phyloP scores from a whole-genome alignment of 2,113 vertebrate genomes.

The Todiramphus chloris region DNA sequence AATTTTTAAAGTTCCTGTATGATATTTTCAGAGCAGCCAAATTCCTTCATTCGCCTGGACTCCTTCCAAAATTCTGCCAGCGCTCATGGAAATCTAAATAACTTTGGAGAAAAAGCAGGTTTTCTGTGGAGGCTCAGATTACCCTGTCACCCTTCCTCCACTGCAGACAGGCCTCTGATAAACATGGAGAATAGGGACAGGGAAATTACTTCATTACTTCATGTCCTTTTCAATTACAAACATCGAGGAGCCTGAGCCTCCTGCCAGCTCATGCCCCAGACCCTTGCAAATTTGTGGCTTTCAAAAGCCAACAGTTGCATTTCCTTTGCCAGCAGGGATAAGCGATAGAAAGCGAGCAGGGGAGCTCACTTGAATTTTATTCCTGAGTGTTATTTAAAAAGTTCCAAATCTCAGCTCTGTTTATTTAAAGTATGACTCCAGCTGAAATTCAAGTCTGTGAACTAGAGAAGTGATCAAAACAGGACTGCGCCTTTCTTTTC shows the following conservation, averaged over 20 bases:
- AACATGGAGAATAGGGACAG: conserved; percentile 78
- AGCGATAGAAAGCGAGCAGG: neutral
- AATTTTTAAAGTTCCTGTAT: conserved; percentile 75
- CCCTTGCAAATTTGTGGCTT: conserved; percentile 62
- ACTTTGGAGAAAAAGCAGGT: conserved; percentile 81
- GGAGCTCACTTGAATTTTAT: neutral
- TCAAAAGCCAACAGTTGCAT: conserved; percentile 67
- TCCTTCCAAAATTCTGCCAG: conserved; percentile 77
- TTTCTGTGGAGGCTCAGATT: conserved; percentile 76
- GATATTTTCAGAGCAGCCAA: conserved; percentile 76
- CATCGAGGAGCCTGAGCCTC: conserved; percentile 62
- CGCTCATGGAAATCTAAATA: conserved; percentile 81
- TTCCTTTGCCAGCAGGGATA: conserved; percentile 55
- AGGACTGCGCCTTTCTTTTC: neutral
- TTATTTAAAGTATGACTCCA: conserved; percentile 44
- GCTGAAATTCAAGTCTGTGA: conserved; percentile 30
- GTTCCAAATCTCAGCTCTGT: conserved; percentile 34
- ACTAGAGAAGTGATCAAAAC: conserved; percentile 34
- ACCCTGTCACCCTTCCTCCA: conserved; percentile 75
- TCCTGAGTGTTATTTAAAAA: conserved; percentile 45
- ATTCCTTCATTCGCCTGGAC: conserved; percentile 73
- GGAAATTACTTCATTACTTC: conserved; percentile 85
- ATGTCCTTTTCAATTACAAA: conserved; percentile 80
- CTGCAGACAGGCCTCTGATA: conserved; percentile 76
- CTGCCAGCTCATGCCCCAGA: conserved; percentile 63